Evolutionary conservation across 2,113 vertebrate species (phyloP).

Genomic region (Heterocephalus glaber): DNA sequence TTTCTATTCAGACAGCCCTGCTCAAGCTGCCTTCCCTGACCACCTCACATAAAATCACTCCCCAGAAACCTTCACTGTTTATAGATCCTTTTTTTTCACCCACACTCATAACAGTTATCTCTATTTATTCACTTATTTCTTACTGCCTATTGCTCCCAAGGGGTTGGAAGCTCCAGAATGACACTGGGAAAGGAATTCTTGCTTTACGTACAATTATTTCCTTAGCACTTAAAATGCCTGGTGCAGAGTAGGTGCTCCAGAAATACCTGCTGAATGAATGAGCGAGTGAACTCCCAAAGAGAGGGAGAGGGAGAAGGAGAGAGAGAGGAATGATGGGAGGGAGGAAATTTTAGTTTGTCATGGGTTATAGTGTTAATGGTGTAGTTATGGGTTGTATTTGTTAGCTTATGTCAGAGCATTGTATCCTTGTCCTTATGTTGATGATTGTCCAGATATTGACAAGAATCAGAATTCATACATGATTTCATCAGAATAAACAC

Average conservation of each 20-base stretch:
- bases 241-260: not conserved
- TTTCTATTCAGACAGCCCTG: not conserved
- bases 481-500: not conserved
- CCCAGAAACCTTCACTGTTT: rapidly evolving
- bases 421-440: not conserved
- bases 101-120: not conserved
- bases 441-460: not conserved
- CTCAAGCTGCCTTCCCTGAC: not conserved
- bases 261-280: not conserved
- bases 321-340: not conserved
- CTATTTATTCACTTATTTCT: not conserved
- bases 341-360: not conserved
- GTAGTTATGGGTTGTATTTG: not conserved
- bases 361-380: not conserved
- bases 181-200: not conserved
- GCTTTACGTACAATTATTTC: not conserved
- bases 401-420: not conserved
- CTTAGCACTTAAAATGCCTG: not conserved
- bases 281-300: not conserved
- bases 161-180: not conserved
- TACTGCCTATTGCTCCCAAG: rapidly evolving
- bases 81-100: not conserved
- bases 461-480: not conserved
- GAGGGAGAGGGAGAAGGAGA: too few species aligned
- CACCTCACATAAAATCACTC: not conserved